Evolutionary conservation across 2,888 invertebrate species (phyloP), one percentile per base, ranked within the genome.

Genomic region (Drosophila acutilabella): DNA sequence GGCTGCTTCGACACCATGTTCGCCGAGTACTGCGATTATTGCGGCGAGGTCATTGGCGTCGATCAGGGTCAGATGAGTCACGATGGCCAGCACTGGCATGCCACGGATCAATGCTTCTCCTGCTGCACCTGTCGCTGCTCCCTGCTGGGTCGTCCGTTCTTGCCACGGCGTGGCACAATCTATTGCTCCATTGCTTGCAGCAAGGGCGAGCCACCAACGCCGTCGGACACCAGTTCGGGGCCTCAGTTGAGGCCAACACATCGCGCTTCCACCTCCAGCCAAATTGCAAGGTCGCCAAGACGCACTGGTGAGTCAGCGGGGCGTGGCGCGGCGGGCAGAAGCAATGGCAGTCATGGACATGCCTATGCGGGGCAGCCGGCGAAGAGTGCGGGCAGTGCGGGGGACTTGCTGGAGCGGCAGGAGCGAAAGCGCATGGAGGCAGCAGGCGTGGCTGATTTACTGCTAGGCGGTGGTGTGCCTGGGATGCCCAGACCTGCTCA

Each of bases 11-110:
- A 99, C 93, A 95, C 95, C 86, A 96, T 97, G 94, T 98, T 98
- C 93, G 98, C 98, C 51, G 98, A 98, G 93, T 98, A 97, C 93
- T 99, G 98, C 93, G 98, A 98, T 93, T 97, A 97, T 69, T 99
- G 98, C 92, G 98, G 98, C 8, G 98, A 98, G 90, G 96, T 97
- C 36, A 98, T 99, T 77, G 97, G 98, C 58, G 98, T 98, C 4
- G 98, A 99, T 93, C 98, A 98, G 92, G 98, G 97, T 66, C 98
- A 98, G 93, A 99, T 99, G 97, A 97, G 97, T 40, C 98, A 99
- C 93, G 98, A 98, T 89, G 97, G 97, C 6, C 98, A 98, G 92
- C 98, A 98, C 93, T 98, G 98, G 98, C 98, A 99, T 93, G 98
- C 98, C 59, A 97, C 97, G 1, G 98, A 98, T 90, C 94, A 95